A percentile compares a stretch with the other conserved stretches of the same genome.
phyloP scores from a whole-genome alignment of 2,113 vertebrate species.

The Coptodon bakossiorum region DNA sequence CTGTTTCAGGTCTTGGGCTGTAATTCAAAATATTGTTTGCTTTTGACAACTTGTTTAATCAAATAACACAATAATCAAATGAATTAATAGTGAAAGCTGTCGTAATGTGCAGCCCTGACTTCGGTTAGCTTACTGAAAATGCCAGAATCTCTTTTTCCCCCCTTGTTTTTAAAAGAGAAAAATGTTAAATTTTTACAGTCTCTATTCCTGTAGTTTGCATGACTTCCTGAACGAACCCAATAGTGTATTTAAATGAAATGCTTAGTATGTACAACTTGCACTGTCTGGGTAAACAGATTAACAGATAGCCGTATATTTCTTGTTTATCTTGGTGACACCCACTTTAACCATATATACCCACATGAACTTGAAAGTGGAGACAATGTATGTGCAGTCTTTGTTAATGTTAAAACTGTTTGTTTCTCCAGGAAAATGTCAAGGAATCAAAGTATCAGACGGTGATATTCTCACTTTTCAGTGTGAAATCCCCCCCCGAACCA shows the following conservation, averaged over 20 bases:
- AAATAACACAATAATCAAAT: not conserved
- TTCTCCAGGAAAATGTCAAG: not conserved
- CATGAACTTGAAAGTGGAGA: not conserved
- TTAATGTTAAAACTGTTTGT: not conserved
- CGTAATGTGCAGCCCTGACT: not conserved
- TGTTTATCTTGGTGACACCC: not conserved
- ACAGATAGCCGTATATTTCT: not conserved
- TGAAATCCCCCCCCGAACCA: fast-evolving
- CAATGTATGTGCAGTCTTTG: not conserved
- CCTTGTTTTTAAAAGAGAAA: not conserved
- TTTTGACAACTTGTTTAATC: not conserved
- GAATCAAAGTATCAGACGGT: fast-evolving
- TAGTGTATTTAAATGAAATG: not conserved
- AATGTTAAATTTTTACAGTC: not conserved
- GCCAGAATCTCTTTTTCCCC: not conserved
- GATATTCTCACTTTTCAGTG: not conserved
- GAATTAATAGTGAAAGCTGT: not conserved
- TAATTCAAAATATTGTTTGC: not conserved
- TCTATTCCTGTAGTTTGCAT: not conserved
- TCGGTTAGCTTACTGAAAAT: not conserved
- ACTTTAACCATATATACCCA: not conserved
- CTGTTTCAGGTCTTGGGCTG: not conserved
- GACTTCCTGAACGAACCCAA: not conserved
- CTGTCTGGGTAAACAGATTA: not conserved
- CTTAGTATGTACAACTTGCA: not conserved